Conservation (phyloP, 2,797 vertebrate genomes). For the Lutra lutra region DNA sequence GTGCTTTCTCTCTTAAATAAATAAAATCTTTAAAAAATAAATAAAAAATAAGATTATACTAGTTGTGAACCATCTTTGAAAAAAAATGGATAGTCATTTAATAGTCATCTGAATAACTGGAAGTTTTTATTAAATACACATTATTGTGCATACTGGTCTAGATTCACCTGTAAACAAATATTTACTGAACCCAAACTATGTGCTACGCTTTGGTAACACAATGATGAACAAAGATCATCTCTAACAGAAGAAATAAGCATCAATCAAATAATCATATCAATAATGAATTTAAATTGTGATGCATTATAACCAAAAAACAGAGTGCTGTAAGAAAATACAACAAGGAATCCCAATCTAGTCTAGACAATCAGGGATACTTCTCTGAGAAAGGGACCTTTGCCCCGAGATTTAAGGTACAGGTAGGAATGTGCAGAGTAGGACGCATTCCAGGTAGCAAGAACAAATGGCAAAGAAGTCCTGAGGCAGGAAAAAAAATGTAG, state of each 20-base stretch:
- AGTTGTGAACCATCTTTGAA: too few relatives aligned
- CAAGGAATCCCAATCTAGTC: background rate
- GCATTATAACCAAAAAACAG: background rate
- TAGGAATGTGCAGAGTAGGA: background rate
- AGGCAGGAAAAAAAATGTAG: background rate
- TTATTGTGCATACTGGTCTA: background rate
- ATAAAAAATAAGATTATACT: too few relatives aligned
- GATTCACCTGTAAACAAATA: slow-evolving; percentile 32
- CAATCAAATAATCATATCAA: slow-evolving; percentile 40
- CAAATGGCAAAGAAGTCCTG: background rate
- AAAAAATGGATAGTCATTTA: background rate
- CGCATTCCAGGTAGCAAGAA: background rate
- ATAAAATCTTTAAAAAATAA: too few relatives aligned
- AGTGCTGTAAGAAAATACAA: background rate
- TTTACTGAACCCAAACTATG: background rate
- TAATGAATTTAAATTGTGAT: background rate
- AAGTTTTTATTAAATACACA: background rate
- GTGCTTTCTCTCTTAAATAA: too few relatives aligned
- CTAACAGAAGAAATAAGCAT: background rate
- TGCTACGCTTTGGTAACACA: slow-evolving; percentile 14
- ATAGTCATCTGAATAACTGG: background rate
- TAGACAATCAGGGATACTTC: background rate
- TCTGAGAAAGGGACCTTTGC: background rate
- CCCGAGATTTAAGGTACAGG: background rate
- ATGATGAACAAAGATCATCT: background rate